Evolutionary conservation across 2,888 invertebrate genomes (phyloP).

Genomic region (Drosophila yooni): DNA sequence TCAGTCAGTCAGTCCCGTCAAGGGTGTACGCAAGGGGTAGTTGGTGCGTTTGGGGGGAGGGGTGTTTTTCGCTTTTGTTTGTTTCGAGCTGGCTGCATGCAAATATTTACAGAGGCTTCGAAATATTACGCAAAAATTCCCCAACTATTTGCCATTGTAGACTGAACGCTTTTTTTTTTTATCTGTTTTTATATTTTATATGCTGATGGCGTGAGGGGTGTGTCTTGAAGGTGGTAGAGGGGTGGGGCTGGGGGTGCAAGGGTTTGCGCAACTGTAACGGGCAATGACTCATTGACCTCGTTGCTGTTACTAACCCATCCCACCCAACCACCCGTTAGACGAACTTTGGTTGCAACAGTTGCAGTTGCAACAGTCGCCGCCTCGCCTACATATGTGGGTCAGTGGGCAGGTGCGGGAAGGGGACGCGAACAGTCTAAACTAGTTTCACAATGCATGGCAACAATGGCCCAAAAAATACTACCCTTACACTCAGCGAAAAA

Average conservation of each 20-base stretch:
- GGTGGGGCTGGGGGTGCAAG: neutral
- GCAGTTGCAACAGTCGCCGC: constrained; percentile 14
- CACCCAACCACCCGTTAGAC: neutral
- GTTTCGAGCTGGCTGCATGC: constrained; percentile 57
- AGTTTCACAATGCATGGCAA: constrained; percentile 46
- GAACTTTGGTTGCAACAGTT: constrained; percentile 1
- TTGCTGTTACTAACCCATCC: constrained; percentile 32
- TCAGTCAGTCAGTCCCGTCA: constrained; percentile 16
- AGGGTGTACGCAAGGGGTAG: neutral
- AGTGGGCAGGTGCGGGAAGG: neutral
- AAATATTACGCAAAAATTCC: constrained; percentile 72
- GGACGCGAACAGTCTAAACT: constrained; percentile 33
- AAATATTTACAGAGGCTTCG: constrained; percentile 78
- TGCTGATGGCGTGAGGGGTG: constrained; percentile 22
- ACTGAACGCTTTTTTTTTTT: constrained; percentile 1
- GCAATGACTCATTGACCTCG: constrained; percentile 78
- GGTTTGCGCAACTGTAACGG: constrained; percentile 43
- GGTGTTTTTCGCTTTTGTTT: constrained; percentile 51
- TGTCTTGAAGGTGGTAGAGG: neutral
- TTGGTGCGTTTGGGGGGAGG: neutral
- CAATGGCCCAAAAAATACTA: constrained; percentile 34
- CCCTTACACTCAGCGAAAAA: neutral
- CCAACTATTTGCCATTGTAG: constrained; percentile 55
- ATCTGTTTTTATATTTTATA: constrained; percentile 26
- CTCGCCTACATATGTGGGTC: constrained; percentile 52